Evolutionary conservation across 2,888 invertebrate genomes (phyloP).

Genomic region (Amblyjoppa proteus): DNA sequence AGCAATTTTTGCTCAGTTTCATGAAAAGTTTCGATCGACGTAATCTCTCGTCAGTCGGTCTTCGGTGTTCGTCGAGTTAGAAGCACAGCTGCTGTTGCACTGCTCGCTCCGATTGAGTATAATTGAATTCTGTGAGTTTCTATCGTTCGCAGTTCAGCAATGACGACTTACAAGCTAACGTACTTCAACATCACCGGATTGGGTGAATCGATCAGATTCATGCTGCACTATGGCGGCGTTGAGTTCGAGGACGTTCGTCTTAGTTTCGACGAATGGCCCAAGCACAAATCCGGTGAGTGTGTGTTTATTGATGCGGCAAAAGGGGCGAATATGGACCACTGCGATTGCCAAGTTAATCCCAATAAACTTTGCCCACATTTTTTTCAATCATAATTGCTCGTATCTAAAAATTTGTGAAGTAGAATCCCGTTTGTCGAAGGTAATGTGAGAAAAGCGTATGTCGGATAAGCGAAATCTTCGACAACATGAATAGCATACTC

Average conservation of each 20-base stretch:
- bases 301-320: too few species aligned
- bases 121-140: background rate
- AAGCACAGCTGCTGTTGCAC: background rate
- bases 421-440: too few species aligned
- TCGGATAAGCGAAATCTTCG: too few species aligned
- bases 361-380: too few species aligned
- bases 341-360: too few species aligned
- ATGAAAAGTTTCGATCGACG: background rate
- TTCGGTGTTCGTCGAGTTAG: background rate
- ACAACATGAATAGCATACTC: too few species aligned
- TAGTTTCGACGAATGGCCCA: conserved; percentile 79
- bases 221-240: conserved; percentile 81
- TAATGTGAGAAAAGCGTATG: too few species aligned
- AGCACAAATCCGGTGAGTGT: conserved; percentile 74
- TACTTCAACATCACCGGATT: conserved; percentile 84
- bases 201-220: conserved; percentile 82
- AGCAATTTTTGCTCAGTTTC: background rate
- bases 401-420: too few species aligned
- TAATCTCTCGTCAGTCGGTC: background rate
- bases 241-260: conserved; percentile 84
- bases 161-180: conserved; percentile 82
- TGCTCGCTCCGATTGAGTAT: background rate
- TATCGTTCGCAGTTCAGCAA: conserved; percentile 43
- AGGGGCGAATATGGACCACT: too few species aligned
- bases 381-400: too few species aligned